Base-by-base conservation (phyloP, 2,797 vertebrate genomes). In the Benthosema pterotum region DNA sequence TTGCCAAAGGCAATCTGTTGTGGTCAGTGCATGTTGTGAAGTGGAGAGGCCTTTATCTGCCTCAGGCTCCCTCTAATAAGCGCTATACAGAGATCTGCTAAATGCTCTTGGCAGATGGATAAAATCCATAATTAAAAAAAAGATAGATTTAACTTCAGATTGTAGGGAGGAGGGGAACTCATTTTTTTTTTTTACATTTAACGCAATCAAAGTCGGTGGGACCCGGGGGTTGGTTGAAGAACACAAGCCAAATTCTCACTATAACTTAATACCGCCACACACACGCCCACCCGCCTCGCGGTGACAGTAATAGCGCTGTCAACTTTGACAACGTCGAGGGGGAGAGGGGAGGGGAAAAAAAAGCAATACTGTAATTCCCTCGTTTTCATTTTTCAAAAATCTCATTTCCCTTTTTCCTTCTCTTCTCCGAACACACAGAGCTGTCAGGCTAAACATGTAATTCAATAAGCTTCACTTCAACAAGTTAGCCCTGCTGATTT, bases 391-490 rank as follows among this genome's bases (percentile, higher is more conserved):
- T 88, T 79, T 84, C 78, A 83, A 86, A 38, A 89, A 89, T 88
- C 86, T 87, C 78, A 90, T 91, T 90, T 86, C 83, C 69, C 79
- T 80, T 88, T n/a, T 83, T 76, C 78, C 89, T 88, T 83, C 81
- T 89, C 72, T 65, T 70, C 65, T 60, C 81, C 74, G 79, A 38
- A 38, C 32, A 83, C 81, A 63, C 78, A 56, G 77, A 85, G 83
- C 88, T 89, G 86, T 91, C 87, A 89, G 45, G 49, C 28, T 42
- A 32, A 38, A 74, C 80, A 49, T 67, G 68, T 81, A 82, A 86
- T 88, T 83, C 86, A 88, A 78, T 83, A 83, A 86, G 82, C 78
- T 77, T 81, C 83, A 85, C 63, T 79, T 28, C 32, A 38, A 38
- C 1, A 38, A 38, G 32, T 38, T 38, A 38, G 32, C 32, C 32